phyloP scores from a whole-genome alignment of 2,888 invertebrate genomes.

The Hoplodrina ambigua region DNA sequence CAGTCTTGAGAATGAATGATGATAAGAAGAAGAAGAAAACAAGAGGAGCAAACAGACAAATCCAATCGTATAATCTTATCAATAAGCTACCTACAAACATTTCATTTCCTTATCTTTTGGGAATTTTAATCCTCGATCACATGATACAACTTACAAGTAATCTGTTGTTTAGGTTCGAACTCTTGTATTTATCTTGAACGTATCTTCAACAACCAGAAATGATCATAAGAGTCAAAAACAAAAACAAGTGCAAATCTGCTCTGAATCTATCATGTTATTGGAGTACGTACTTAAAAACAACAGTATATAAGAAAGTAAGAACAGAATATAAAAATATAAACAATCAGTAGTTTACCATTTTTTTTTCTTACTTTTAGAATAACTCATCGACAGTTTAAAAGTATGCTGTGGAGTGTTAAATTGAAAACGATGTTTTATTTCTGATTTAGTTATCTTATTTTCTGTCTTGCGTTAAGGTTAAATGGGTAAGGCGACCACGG shows the following conservation, averaged over 20 bases:
- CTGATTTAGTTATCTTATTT: background rate
- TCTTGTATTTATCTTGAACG: slow-evolving; percentile 35
- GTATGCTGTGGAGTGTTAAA: background rate
- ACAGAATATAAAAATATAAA: background rate
- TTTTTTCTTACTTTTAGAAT: background rate
- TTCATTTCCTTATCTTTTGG: slow-evolving; percentile 33
- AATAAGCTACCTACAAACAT: slow-evolving; percentile 33
- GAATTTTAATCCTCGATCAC: slow-evolving; percentile 46
- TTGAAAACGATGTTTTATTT: background rate
- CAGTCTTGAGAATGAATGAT: background rate
- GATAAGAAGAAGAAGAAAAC: slow-evolving; percentile 13
- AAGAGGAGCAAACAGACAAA: slow-evolving; percentile 26
- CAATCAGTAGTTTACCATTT: background rate
- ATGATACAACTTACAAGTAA: slow-evolving; percentile 36
- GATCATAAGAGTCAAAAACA: slow-evolving; percentile 18
- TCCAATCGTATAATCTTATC: slow-evolving; percentile 46
- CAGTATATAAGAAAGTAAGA: background rate
- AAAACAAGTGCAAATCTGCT: slow-evolving; percentile 22
- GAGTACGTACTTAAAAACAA: slow-evolving; percentile 10
- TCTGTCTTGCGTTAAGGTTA: background rate
- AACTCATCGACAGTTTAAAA: background rate
- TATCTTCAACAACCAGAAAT: slow-evolving; percentile 15
- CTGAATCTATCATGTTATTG: slow-evolving; percentile 15
- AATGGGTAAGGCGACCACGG: background rate
- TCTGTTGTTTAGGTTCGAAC: slow-evolving; percentile 26